Evolutionary conservation across 92 coral and sea anemone genomes (phyloP).

Genomic region (Metridium senile): DNA sequence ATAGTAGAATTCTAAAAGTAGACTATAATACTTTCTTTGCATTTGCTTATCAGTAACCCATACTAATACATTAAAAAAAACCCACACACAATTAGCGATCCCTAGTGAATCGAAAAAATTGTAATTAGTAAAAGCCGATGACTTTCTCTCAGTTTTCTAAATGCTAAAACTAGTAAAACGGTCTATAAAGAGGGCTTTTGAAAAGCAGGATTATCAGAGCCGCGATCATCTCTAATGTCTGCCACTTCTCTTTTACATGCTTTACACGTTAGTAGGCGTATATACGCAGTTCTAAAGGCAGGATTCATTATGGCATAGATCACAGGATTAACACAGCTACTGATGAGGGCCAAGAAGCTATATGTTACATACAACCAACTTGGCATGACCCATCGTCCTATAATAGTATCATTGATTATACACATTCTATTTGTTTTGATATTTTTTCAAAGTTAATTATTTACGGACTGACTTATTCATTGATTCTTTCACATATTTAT

Average conservation of each 20-base stretch:
- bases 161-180: neutral
- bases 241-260: neutral
- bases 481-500: too few species aligned
- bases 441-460: too few species aligned
- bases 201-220: neutral
- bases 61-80: too few species aligned
- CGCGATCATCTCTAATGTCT: neutral
- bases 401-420: too few species aligned
- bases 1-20: too few species aligned
- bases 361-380: conserved; percentile 36
- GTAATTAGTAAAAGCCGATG: too few species aligned
- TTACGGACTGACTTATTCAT: too few species aligned
- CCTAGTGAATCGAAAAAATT: too few species aligned
- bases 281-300: conserved; percentile 41
- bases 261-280: conserved; percentile 17
- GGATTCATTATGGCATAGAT: conserved; percentile 53
- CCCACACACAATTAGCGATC: too few species aligned
- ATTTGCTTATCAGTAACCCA: too few species aligned
- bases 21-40: too few species aligned
- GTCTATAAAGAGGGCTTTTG: neutral
- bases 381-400: conserved; percentile 51
- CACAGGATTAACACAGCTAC: conserved; percentile 40
- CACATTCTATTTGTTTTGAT: too few species aligned
- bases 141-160: neutral
- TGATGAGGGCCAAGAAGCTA: conserved; percentile 29